Base-by-base conservation (phyloP, 2,888 invertebrate species). In the Pseudococcus longispinus region DNA sequence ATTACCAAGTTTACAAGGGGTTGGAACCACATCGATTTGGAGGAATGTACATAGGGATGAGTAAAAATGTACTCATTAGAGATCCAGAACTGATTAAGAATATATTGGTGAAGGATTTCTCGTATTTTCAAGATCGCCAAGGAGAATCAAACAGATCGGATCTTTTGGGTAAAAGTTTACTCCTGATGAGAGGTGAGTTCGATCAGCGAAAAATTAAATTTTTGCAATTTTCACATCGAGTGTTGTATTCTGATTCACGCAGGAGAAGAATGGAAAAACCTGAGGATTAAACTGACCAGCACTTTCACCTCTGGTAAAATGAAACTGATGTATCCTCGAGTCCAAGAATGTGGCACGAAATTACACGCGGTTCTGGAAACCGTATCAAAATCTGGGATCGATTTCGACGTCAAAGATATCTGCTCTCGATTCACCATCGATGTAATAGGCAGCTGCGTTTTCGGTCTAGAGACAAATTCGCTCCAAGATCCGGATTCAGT, bases 21-120 rank as follows among this genome's bases (percentile, higher is more conserved):
- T 23, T 83, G 51, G 51, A 83, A 15, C 51, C 83, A 13, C 83
- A 83, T 83, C 37, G 32, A 83, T 83, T 51, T 23, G 46, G 46
- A 0, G 83, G 83, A 29, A 29, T 83, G 51, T 83, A 37, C 32
- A 8, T 29, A 23, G 55, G 46, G 32, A 13, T 8, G 46, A 51
- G 15, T n/a, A 29, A n/a, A 44, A 15, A 9, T 11, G 26, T 83
- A 1, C n/a, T 83, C 1, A 29, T 83, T 5, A 23, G 83, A 26
- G 83, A 83, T 83, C 83, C 83, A 20, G 51, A 83, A 55, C 29
- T 83, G 9, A 26, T 83, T 2, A 46, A 18, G 23, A 46, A 18
- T 5, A 55, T 83, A 23, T 51, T 83, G 55, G 42, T 51, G 2
- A 83, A 83, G 6, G 83, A 83, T 55, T 83, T 83, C 20, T 42